A percentile compares a stretch with the other conserved stretches of the same genome.
These are phyloP conservation scores for Meda fulgida DNA, from an alignment of 2,797 vertebrate genomes.

Conservation along the genomic window DNA sequence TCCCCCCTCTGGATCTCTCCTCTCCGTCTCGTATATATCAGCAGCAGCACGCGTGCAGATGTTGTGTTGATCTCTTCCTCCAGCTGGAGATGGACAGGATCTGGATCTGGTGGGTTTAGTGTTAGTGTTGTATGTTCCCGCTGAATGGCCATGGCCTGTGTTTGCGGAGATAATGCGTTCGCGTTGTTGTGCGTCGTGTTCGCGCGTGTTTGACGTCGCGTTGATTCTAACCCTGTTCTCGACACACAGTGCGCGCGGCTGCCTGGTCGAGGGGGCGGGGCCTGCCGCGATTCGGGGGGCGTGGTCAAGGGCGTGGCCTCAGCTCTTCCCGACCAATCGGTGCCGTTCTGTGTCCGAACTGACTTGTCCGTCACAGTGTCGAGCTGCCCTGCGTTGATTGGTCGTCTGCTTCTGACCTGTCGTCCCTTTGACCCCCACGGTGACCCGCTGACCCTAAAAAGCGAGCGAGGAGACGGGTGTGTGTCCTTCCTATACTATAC, in stretches of 20 bases:
- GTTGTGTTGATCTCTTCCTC: neutral
- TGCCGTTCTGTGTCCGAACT: constrained; percentile 68
- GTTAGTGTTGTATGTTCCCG: neutral
- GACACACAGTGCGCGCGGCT: constrained; percentile 69
- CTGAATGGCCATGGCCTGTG: constrained; percentile 8
- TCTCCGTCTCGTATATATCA: neutral
- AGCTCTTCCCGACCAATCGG: constrained; percentile 42
- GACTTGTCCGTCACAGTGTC: constrained; percentile 65
- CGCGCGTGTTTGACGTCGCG: constrained; percentile 32
- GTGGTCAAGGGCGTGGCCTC: neutral
- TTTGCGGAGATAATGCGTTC: constrained; percentile 30
- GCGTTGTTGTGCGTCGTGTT: constrained; percentile 68
- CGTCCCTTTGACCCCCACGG: constrained; percentile 70
- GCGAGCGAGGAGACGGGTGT: constrained; percentile 5
- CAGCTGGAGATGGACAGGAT: too few relatives aligned
- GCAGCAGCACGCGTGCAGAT: neutral
- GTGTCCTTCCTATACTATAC: neutral
- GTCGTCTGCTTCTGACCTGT: constrained; percentile 67
- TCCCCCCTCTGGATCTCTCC: neutral
- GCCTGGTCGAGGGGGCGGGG: constrained; percentile 58
- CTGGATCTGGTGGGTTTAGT: too few relatives aligned
- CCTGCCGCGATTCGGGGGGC: neutral
- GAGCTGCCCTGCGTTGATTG: constrained; percentile 75
- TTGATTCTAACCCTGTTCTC: constrained; percentile 77
- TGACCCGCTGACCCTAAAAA: constrained; percentile 36